phyloP scores from a whole-genome alignment of 2,113 vertebrate species.

The cat (Felis catus) region F.catus_Fca126_mat1.0 CM031419.1:209283501-209284000 shows the following conservation, averaged over 20 bases:
- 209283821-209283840: neutral
- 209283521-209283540: neutral
- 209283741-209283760: neutral
- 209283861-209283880: neutral
- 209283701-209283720: neutral
- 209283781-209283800: constrained; percentile 27
- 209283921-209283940: neutral
- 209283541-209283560: neutral
- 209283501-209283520: neutral
- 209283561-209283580: neutral
- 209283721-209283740: constrained; percentile 9
- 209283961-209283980: neutral
- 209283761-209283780: constrained; percentile 45
- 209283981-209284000: neutral
- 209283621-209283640: neutral
- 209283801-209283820: neutral
- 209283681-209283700: neutral
- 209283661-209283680: neutral
- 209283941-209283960: neutral
- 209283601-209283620: neutral
- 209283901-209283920: neutral
- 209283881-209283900: neutral
- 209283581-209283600: neutral
- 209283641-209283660: neutral
- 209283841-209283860: neutral